phyloP scores from a whole-genome alignment of 1,140 invertebrate genomes.

The Drosophila pallidifrons region DNA sequence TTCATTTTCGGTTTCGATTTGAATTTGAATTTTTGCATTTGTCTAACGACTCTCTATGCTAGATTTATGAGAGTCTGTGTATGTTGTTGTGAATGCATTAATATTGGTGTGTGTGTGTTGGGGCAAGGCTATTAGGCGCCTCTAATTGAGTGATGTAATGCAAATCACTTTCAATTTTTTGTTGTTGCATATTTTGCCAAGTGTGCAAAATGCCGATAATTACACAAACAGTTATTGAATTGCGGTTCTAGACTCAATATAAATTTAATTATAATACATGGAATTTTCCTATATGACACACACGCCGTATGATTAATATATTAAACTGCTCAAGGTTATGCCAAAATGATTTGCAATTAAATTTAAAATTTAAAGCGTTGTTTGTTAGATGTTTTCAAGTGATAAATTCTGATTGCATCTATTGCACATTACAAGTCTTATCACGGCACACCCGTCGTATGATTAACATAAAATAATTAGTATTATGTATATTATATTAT shows the following conservation, averaged over 20 bases:
- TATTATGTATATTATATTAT: too few relatives aligned
- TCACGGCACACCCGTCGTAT: not conserved
- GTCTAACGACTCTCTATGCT: constrained; percentile 30
- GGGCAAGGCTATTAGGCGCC: constrained; percentile 54
- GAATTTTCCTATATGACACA: constrained; percentile 16
- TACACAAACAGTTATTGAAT: constrained; percentile 24
- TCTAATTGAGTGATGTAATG: constrained; percentile 60
- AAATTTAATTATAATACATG: constrained; percentile 4
- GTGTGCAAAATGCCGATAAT: constrained; percentile 14
- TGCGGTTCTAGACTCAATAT: constrained; percentile 16
- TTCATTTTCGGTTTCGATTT: constrained; percentile 41
- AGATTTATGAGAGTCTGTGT: constrained; percentile 23
- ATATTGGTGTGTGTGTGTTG: constrained; percentile 24
- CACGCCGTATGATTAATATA: constrained; percentile 10
- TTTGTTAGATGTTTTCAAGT: not conserved
- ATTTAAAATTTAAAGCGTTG: not conserved
- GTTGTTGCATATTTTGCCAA: not conserved
- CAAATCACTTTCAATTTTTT: constrained; percentile 62
- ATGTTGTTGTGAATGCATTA: constrained; percentile 20
- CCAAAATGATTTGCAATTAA: not conserved
- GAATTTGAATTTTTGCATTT: constrained; percentile 38
- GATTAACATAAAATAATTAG: not conserved
- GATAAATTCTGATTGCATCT: not conserved
- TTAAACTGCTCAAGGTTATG: not conserved
- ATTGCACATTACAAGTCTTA: not conserved